Percentiles rank a stretch among this genome's conserved stretches.
phyloP scores from a whole-genome alignment of 2,797 vertebrate species.

The Acomys russatus region DNA sequence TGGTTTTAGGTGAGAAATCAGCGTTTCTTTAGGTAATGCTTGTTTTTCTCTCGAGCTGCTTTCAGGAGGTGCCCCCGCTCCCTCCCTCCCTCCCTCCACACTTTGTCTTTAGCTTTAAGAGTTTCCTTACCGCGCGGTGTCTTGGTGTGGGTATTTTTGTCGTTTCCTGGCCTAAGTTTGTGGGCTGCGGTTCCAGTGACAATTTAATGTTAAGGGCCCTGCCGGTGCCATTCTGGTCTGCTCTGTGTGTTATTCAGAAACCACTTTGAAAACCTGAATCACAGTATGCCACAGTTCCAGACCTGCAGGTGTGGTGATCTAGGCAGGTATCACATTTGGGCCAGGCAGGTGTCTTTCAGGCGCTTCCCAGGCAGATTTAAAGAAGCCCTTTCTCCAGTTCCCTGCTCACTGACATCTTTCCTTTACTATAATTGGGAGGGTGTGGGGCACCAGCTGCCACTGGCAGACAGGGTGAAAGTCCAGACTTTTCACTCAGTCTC shows the following conservation, averaged over 20 bases:
- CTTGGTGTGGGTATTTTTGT: constrained; percentile 58
- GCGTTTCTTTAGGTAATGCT: constrained; percentile 44
- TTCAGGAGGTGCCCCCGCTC: constrained; percentile 36
- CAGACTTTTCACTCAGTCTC: constrained; percentile 56
- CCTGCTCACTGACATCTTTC: constrained; percentile 46
- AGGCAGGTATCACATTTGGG: constrained; percentile 41
- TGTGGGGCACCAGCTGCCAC: constrained; percentile 79
- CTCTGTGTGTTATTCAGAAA: constrained; percentile 58
- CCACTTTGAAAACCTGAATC: constrained; percentile 47
- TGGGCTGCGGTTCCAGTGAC: constrained; percentile 57
- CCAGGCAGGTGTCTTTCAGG: constrained; percentile 47
- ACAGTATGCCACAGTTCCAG: constrained; percentile 32
- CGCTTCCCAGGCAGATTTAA: constrained; percentile 64
- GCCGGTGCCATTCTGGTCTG: constrained; percentile 3
- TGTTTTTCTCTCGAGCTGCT: constrained; percentile 60
- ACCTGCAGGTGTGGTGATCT: constrained; percentile 22
- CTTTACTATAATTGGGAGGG: constrained; percentile 71
- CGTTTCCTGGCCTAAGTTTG: constrained; percentile 68
- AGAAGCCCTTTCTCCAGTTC: constrained; percentile 15
- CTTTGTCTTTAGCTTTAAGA: constrained; percentile 67
- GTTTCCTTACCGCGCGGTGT: constrained; percentile 56
- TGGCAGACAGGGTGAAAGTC: constrained; percentile 73
- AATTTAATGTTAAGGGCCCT: constrained; percentile 63
- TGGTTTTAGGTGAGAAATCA: constrained; percentile 68
- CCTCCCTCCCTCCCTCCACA: neutral